Base-by-base conservation (phyloP, 2,797 vertebrate genomes). In the Rhodeus uyekii region DNA sequence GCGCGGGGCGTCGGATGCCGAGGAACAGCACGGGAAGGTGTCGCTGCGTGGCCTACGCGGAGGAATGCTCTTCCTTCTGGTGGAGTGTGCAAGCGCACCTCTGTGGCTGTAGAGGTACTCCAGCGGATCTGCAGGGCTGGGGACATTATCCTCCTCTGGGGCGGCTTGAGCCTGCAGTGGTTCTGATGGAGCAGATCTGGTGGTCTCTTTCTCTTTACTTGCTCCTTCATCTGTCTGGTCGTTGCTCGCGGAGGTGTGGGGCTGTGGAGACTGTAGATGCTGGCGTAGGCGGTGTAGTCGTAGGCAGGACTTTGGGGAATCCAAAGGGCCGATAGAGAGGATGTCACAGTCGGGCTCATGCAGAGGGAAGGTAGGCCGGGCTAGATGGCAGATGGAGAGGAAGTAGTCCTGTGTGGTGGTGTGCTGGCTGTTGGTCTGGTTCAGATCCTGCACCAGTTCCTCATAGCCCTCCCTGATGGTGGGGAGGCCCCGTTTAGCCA, bases 371-470 rank as follows among this genome's bases (percentile, higher is more conserved):
- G 96, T 95, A 83, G 96, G 96, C 76, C 92, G 94, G 79, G 96
- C 95, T 0, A 97, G 92, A 88, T 97, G 96, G 86, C 96, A 95
- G 90, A 97, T 96, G 87, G 96, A 96, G 27, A 95, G 94, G 82
- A 96, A 90, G 89, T 97, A 97, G 85, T 96, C 96, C 0, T 96
- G 95, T 0, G 94, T 93, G 83, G 95, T 71, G 61, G 32, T 90
- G 76, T 90, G 12, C 8, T 5, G 8, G 34, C 85, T 92, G 24
- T 88, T 82, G 69, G 83, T 87, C 69, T 90, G 88, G 85, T 89
- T 88, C 83, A 86, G 81, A 10, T 94, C 94, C 72, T 93, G 92
- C 63, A 92, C 78, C 0, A 71, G 87, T 38, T 95, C 94, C 85
- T 94, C 94, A 0, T 92, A 89, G 42, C 91, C 87, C 83, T 94